Base-by-base conservation (phyloP, 2,113 vertebrate species). In the Saimiri boliviensis region DNA sequence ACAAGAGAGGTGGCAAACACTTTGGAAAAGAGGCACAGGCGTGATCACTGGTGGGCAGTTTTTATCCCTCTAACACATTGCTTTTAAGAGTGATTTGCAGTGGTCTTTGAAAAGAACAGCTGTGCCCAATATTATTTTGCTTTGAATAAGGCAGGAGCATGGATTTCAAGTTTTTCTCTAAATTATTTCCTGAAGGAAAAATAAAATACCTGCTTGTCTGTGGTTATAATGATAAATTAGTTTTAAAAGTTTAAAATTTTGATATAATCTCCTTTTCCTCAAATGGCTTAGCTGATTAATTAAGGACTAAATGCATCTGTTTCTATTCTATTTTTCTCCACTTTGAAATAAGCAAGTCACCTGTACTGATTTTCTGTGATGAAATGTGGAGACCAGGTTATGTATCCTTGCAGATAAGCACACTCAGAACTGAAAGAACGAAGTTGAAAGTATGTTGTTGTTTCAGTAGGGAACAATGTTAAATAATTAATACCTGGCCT, bases 281-380 rank as follows among this genome's bases (percentile, higher is more conserved):
- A 37, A 42, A 42, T 68, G 88, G n/a, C 20, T 96, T 47, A 56
- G 52, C 23, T 93, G 16, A 5, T 37, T 86, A 83, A 37, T 91
- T 96, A 30, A 25, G 32, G 83, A 21, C 13, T 86, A 54, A 19
- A 92, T 37, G 23, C 14, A 89, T 93, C 11, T 49, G 1, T 40
- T 13, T 54, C 68, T 71, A 32, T 84, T 66, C 20, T 19, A 56
- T 70, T 86, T 63, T 30, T 85, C 0, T 58, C 4, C 79, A 10
- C 23, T 95, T 94, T 60, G 74, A 89, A n/a, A 71, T 93, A 93
- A 81, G 2, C 54, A 73, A 83, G 16, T 89, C 63, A 74, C 14
- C 71, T 82, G 30, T 11, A 49, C 7, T 84, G 30, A 94, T 86
- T 92, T 76, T 30, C 45, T 63, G 7, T 32, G 37, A 42, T 63